Percentiles rank a stretch among this genome's conserved stretches.
These are phyloP conservation scores for Stegodyphus mimosarum DNA, from an alignment of 1,140 invertebrate species.

Conservation along the genomic window DNA sequence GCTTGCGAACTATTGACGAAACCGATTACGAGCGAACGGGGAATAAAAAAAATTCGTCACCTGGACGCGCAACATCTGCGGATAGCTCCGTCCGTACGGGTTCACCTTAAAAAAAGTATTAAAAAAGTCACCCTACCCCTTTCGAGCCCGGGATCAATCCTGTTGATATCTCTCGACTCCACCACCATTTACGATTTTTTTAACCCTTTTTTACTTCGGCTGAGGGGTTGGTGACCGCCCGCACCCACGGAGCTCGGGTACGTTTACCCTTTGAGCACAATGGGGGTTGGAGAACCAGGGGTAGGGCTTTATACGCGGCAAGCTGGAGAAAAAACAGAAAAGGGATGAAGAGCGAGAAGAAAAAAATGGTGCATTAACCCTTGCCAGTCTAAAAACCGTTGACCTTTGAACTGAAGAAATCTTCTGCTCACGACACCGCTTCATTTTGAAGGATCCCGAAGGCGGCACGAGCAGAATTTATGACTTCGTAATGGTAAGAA, in stretches of 20 bases:
- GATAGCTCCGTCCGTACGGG: constrained; percentile 50
- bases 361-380: constrained; percentile 45
- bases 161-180: constrained; percentile 18
- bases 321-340: constrained; percentile 23
- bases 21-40: constrained; percentile 14
- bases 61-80: constrained; percentile 49
- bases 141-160: constrained; percentile 4
- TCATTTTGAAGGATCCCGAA: constrained; percentile 1
- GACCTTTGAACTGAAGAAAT: constrained; percentile 53
- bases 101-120: constrained; percentile 25
- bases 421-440: constrained; percentile 21
- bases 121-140: constrained; percentile 45
- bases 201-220: constrained; percentile 46
- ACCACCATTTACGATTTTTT: constrained; percentile 46
- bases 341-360: background rate
- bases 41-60: constrained; percentile 28
- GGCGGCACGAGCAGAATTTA: constrained; percentile 10
- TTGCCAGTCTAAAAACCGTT: constrained; percentile 48
- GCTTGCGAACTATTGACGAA: background rate
- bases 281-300: constrained; percentile 47
- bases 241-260: constrained; percentile 40
- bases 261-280: constrained; percentile 57
- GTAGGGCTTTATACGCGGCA: constrained; percentile 19
- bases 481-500: background rate
- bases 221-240: constrained; percentile 33